phyloP scores from a whole-genome alignment of 2,888 invertebrate genomes.

The Zootermopsis nevadensis region DNA sequence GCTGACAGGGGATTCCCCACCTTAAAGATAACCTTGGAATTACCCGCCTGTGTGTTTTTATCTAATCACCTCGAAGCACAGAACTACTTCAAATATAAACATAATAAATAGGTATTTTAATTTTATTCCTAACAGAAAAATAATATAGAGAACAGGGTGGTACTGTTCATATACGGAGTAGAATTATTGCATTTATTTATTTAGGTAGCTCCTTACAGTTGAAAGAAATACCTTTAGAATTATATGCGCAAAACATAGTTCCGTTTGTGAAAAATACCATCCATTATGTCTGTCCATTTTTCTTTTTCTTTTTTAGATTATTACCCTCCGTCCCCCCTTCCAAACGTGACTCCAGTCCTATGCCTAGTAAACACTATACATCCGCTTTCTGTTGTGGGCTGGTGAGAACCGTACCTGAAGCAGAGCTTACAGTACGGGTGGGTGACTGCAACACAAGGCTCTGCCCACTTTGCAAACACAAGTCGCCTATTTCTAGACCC shows the following conservation, averaged over 20 bases:
- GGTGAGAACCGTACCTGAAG: background rate
- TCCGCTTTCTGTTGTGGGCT: background rate
- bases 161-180: no score
- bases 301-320: background rate
- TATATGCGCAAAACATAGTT: background rate
- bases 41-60: no score
- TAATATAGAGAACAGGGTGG: no score
- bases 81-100: no score
- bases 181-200: no score
- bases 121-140: no score
- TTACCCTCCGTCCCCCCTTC: background rate
- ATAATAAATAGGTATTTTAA: no score
- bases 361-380: background rate
- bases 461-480: conserved; percentile 43
- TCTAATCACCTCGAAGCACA: no score
- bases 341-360: background rate
- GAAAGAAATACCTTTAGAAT: background rate
- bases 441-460: background rate
- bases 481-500: conserved; percentile 35
- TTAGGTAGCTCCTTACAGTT: no score
- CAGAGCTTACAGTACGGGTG: background rate
- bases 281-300: background rate
- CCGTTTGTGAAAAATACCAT: background rate
- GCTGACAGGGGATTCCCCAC: no score
- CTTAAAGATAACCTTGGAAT: no score